These are phyloP conservation scores for human (Homo sapiens) DNA, from an alignment of 2,113 vertebrate genomes.

Conservation along the genomic window DNA sequence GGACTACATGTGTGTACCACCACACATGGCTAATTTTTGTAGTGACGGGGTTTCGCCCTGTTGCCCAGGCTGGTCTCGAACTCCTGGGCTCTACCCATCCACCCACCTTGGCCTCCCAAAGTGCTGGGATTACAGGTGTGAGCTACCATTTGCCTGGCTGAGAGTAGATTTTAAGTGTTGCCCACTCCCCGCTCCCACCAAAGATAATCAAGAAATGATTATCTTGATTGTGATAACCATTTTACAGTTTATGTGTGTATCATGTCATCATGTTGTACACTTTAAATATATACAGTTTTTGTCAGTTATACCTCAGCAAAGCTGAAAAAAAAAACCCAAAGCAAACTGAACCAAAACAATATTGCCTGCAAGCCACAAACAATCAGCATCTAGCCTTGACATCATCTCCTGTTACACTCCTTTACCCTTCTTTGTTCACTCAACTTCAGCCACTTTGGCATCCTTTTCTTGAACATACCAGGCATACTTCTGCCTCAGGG, in stretches of 20 bases:
- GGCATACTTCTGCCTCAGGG: neutral
- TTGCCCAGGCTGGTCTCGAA: too few relatives aligned
- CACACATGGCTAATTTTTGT: too few relatives aligned
- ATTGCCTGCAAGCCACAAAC: neutral
- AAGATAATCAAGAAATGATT: neutral
- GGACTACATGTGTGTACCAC: too few relatives aligned
- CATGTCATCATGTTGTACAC: neutral
- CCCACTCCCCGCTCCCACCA: neutral
- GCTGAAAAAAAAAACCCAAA: neutral
- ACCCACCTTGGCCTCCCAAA: too few relatives aligned
- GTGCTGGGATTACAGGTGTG: too few relatives aligned
- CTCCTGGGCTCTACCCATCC: too few relatives aligned
- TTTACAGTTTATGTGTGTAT: neutral
- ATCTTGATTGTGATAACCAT: neutral
- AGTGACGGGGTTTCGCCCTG: too few relatives aligned
- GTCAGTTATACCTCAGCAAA: neutral
- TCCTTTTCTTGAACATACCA: neutral
- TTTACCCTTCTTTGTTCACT: neutral
- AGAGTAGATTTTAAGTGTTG: neutral
- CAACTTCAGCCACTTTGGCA: neutral
- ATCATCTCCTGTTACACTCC: neutral
- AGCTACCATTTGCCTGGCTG: neutral
- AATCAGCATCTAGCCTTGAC: neutral
- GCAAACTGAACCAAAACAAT: neutral
- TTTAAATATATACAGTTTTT: neutral